A percentile compares a stretch with the other conserved stretches of the same genome.
Evolutionary conservation across 2,113 vertebrate species (phyloP).

Genomic region (Porphyrio hochstetteri): DNA sequence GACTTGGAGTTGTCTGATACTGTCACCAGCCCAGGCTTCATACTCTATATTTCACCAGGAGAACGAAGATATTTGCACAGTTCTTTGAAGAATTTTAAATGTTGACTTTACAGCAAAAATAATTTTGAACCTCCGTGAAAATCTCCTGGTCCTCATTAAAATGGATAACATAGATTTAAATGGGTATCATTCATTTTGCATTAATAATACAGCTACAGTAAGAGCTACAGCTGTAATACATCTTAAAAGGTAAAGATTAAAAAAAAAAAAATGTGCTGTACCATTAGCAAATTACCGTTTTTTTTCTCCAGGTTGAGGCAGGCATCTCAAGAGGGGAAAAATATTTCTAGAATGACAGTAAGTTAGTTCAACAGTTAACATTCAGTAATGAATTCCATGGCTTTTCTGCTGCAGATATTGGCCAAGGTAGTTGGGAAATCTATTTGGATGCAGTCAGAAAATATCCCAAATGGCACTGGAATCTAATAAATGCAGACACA

Average conservation of each 20-base stretch:
- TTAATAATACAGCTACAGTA: not conserved
- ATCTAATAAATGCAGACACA: not conserved
- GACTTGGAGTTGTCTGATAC: not conserved
- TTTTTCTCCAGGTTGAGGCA: slow-evolving; percentile 24
- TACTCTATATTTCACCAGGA: not conserved
- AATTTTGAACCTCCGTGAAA: not conserved
- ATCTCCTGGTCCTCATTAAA: slow-evolving; percentile 20
- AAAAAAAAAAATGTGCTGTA: not conserved
- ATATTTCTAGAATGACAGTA: slow-evolving; percentile 36
- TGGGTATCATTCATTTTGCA: slow-evolving; percentile 1
- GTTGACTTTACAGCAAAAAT: not conserved
- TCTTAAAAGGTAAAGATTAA: slow-evolving; percentile 33
- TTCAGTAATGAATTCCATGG: slow-evolving; percentile 5
- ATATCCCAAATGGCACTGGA: not conserved
- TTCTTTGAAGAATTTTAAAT: slow-evolving; percentile 4
- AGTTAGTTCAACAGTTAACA: slow-evolving; percentile 51
- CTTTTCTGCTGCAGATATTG: not conserved
- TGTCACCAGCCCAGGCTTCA: not conserved
- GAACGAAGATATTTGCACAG: not conserved
- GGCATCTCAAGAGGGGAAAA: slow-evolving; percentile 19
- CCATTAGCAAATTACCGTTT: not conserved
- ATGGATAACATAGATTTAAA: not conserved
- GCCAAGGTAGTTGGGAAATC: not conserved
- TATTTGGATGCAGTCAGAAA: slow-evolving; percentile 20
- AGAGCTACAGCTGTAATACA: slow-evolving; percentile 32